Evolutionary conservation across 2,888 invertebrate species (phyloP).

Genomic region (Acronicta psi): DNA sequence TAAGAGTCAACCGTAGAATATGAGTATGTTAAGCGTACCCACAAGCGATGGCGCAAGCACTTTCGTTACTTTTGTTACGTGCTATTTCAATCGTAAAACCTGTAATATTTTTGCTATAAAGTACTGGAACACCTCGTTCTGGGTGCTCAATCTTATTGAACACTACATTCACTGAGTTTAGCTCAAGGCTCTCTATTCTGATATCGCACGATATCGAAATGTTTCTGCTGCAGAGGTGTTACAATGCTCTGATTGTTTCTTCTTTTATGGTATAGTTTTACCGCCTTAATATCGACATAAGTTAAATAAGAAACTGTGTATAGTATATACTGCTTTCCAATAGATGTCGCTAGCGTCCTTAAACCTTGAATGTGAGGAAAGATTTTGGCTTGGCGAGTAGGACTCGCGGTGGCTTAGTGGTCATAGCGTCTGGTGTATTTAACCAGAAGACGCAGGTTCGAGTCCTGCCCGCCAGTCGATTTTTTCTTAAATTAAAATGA

Average conservation of each 20-base stretch:
- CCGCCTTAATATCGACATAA: slow-evolving; percentile 2
- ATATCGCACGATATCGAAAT: slow-evolving; percentile 18
- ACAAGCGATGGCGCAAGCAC: slow-evolving; percentile 17
- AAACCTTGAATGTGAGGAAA: too few species aligned
- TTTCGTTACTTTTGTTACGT: slow-evolving; percentile 3
- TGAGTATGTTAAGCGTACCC: slow-evolving; percentile 22
- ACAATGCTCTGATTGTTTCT: slow-evolving; percentile 33
- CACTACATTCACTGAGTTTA: slow-evolving; percentile 7
- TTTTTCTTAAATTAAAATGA: too few species aligned
- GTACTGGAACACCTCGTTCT: slow-evolving; percentile 6
- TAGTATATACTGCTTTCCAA: too few species aligned
- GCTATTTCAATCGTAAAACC: background rate
- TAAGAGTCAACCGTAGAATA: slow-evolving; percentile 34
- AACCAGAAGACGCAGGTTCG: too few species aligned
- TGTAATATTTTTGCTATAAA: slow-evolving; percentile 4
- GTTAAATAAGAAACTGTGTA: background rate
- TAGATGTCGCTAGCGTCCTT: too few species aligned
- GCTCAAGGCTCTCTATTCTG: slow-evolving; percentile 13
- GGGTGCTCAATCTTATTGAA: slow-evolving; percentile 18
- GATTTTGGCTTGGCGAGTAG: too few species aligned
- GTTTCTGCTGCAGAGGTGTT: background rate
- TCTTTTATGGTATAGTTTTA: slow-evolving; percentile 22
- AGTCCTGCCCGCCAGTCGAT: too few species aligned
- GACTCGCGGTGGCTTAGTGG: too few species aligned
- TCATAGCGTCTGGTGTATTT: too few species aligned